These are phyloP conservation scores for Neelides sp. DNA, from an alignment of 1,140 invertebrate genomes.

Conservation along the genomic window DNA sequence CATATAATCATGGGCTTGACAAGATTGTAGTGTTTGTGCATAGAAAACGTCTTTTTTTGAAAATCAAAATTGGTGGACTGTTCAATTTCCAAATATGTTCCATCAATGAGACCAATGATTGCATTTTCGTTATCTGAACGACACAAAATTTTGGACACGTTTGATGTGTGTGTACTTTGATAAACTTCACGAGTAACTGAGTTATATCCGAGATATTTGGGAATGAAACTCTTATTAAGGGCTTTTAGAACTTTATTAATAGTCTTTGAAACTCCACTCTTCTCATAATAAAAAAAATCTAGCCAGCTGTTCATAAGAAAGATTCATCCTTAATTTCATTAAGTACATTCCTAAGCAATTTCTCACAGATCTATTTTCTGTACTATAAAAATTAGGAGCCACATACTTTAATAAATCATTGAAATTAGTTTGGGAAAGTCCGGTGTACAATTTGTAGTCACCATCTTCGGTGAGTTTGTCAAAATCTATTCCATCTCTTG, in stretches of 20 bases:
- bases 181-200: neutral
- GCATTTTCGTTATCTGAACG: neutral
- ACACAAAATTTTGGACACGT: neutral
- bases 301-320: neutral
- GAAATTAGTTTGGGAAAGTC: neutral
- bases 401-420: neutral
- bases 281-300: neutral
- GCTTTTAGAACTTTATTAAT: neutral
- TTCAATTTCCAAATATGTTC: slow-evolving; percentile 6
- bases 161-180: neutral
- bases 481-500: too few relatives aligned
- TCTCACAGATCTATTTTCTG: neutral
- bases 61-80: neutral
- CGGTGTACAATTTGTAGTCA: neutral
- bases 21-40: slow-evolving; percentile 1
- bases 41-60: slow-evolving; percentile 6
- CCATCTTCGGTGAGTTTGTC: neutral
- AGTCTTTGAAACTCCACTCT: neutral
- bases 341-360: neutral
- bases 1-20: slow-evolving; percentile 10
- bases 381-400: neutral
- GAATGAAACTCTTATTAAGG: neutral
- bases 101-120: neutral
- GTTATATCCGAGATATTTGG: slow-evolving; percentile 1
- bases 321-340: neutral